Base-by-base conservation (phyloP, 2,113 vertebrate species). In the Myiozetetes cayanensis region DNA sequence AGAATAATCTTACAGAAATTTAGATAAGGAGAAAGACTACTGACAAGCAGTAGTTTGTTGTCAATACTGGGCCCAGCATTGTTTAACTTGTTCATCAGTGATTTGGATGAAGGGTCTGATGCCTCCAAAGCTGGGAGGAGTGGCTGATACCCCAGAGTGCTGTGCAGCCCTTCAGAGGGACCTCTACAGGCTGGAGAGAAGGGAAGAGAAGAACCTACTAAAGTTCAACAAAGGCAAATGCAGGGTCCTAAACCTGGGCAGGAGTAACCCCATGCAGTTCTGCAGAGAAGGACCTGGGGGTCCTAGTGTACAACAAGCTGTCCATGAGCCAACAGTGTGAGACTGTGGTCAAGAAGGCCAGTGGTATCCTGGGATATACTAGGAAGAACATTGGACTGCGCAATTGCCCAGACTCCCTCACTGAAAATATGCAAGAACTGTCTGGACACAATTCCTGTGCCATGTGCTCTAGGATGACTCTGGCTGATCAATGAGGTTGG, bases 91-190 rank as follows among this genome's bases (percentile, higher is more conserved):
- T 31, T 35, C 41, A 31, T 62, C 17, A 35, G 9, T 27, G 24
- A 27, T 1, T 62, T 55, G 1, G 39, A 41, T 76, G 25, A 70
- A 35, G 35, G 1, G 17, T 9, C 47, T 62, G 39, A 25, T 2
- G 7, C 24, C 14, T n/a, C 16, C 24, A 47, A 68, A 76, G 9
- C 30, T 35, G 41, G 13, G 9, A 83, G 24, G 62, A 2, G n/a
- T 19, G 21, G 21, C 12, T 1, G 0, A 27, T 31, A 35, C 2
- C n/a, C 20, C 62, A 41, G 39, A 47, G n/a, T 0, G 19, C 39
- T 47, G 7, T 35, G 62, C 21, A 55, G 41, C 24, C 62, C 25
- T 68, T 31, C 47, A 31, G 39, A 70, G 8, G 14, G n/a, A 76
- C 41, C 16, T 12, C 2, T 1, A 22, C 17, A 41, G 39, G 7